A percentile compares a stretch with the other conserved stretches of the same genome.
Conservation (phyloP, 2,113 vertebrate genomes). For the Pseudorhombus dupliciocellatus region DNA sequence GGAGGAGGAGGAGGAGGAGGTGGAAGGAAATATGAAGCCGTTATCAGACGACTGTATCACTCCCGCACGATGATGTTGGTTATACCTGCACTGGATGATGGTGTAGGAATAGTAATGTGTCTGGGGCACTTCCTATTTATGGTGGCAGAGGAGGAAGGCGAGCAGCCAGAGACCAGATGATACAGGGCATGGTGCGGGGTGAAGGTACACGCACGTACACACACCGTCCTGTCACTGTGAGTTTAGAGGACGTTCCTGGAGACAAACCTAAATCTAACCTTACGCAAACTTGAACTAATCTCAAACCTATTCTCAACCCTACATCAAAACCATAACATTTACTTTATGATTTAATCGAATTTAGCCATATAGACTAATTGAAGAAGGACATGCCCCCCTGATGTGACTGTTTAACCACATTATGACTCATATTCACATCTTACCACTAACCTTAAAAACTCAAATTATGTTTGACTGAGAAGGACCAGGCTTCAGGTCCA, state of each 20-base stretch:
- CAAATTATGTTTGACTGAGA: no score
- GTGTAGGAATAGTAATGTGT: slow-evolving; percentile 74
- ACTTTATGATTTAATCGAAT: no score
- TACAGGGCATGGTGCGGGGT: slow-evolving; percentile 19
- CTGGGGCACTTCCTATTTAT: slow-evolving; percentile 68
- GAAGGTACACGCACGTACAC: slow-evolving; percentile 6
- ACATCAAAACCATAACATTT: no score
- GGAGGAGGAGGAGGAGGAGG: slow-evolving; percentile 30
- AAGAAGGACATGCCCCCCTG: no score
- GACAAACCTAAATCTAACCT: background rate
- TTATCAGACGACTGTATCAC: slow-evolving; percentile 51
- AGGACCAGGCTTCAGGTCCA: no score
- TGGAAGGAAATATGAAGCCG: slow-evolving; percentile 62
- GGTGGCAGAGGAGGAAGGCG: slow-evolving; percentile 59
- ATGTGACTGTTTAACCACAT: no score
- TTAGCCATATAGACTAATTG: no score
- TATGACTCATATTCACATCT: no score
- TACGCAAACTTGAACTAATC: no score
- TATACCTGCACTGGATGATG: slow-evolving; percentile 70
- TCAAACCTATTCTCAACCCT: background rate
- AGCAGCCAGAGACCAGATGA: slow-evolving; percentile 54
- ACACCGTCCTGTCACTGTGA: background rate
- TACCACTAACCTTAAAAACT: no score
- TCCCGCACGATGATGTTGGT: slow-evolving; percentile 54
- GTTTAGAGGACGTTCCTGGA: background rate